A percentile compares a stretch with the other conserved stretches of the same genome.
Conservation (phyloP, 2,113 vertebrate species). For the Excalfactoria chinensis region DNA sequence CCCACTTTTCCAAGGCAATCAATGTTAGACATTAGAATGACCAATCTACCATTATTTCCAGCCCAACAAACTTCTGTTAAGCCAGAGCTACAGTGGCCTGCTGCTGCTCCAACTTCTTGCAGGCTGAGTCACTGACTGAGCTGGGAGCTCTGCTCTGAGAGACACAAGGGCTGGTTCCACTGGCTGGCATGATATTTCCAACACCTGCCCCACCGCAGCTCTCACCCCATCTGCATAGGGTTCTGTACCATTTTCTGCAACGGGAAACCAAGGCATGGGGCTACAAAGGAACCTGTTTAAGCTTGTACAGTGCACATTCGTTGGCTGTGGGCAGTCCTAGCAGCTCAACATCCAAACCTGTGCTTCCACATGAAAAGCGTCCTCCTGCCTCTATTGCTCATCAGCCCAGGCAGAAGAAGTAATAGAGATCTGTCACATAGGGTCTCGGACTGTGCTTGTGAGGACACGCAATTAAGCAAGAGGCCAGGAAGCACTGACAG, state of each 20-base stretch:
- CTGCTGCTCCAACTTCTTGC: neutral
- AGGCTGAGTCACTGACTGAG: neutral
- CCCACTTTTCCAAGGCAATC: neutral
- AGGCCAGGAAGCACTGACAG: neutral
- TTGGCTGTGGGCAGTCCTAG: neutral
- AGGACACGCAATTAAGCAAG: neutral
- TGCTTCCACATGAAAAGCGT: neutral
- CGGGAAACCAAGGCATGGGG: neutral
- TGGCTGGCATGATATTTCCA: neutral
- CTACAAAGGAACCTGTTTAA: neutral
- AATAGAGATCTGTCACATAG: neutral
- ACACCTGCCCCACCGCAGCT: rapidly evolving
- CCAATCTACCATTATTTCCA: neutral
- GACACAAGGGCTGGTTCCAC: rapidly evolving
- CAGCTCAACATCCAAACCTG: neutral
- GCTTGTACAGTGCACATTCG: neutral
- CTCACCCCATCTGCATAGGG: neutral
- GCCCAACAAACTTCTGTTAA: neutral
- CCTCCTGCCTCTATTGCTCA: neutral
- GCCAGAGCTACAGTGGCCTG: neutral
- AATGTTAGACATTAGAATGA: rapidly evolving
- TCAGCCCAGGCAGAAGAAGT: neutral
- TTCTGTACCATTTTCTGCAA: neutral
- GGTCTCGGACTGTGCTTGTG: neutral
- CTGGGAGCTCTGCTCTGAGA: neutral